These are phyloP conservation scores for Augiades crinisus DNA, from an alignment of 2,888 invertebrate genomes.

Conservation along the genomic window DNA sequence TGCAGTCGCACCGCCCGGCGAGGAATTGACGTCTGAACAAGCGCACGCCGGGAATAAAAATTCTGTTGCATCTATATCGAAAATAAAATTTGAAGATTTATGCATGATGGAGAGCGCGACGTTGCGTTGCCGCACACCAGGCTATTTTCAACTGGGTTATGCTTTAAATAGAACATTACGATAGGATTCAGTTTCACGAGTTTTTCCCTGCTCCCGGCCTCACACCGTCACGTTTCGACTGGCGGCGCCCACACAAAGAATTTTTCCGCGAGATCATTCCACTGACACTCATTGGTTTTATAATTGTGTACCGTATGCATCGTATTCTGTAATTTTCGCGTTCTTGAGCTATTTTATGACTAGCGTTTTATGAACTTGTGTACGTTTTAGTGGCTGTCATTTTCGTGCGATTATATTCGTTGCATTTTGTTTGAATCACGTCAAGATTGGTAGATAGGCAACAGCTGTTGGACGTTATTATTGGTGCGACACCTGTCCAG, in stretches of 20 bases:
- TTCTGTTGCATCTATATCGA: constrained; percentile 64
- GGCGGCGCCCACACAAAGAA: constrained; percentile 64
- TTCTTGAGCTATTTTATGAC: constrained; percentile 18
- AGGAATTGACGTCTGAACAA: constrained; percentile 40
- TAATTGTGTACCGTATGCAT: constrained; percentile 24
- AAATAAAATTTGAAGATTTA: constrained; percentile 78
- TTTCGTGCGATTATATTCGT: constrained; percentile 29
- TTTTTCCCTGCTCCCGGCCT: constrained; percentile 75
- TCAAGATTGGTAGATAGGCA: constrained; percentile 10
- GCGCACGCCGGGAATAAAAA: constrained; percentile 47
- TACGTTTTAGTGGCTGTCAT: constrained; percentile 31
- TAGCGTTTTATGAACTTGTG: constrained; percentile 27
- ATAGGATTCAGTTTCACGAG: constrained; percentile 80
- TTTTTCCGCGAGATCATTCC: constrained; percentile 58
- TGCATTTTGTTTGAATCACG: constrained; percentile 26
- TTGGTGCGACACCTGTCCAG: constrained; percentile 44
- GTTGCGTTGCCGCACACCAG: constrained; percentile 74
- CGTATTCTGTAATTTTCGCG: constrained; percentile 30
- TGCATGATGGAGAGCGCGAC: constrained; percentile 73
- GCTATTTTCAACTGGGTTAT: constrained; percentile 79
- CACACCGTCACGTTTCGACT: constrained; percentile 50
- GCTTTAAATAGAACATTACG: constrained; percentile 81
- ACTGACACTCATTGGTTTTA: constrained; percentile 52
- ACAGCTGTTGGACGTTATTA: constrained; percentile 35
- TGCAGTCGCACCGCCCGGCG: constrained; percentile 17